Base-by-base conservation (phyloP, 1,140 invertebrate genomes). In the Palaemon carinicauda region DNA sequence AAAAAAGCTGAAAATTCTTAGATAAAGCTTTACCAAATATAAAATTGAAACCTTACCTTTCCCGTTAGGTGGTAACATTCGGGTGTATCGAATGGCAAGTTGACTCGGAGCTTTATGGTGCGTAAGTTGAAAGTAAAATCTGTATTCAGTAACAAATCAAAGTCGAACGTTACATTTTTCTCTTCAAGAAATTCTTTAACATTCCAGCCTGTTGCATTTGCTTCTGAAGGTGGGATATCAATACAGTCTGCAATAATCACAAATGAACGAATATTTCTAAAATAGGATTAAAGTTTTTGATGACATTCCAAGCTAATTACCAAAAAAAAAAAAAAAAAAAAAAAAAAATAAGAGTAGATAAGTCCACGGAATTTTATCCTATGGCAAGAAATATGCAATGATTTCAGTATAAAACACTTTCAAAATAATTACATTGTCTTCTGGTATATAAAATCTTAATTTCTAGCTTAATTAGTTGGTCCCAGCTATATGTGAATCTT, bases 1-100 rank as follows among this genome's bases (percentile, higher is more conserved):
- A 69, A 29, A 69, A 29, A 69, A 29, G n/a, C 21, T 19, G 1
- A n/a, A n/a, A n/a, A n/a, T n/a, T n/a, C 4, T 7, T 12, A 29
- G 29, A n/a, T 27, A 29, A n/a, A 69, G 60, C 14, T 9, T 27
- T 24, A 41, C 15, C 29, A 33, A 75, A 33, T 14, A 24, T 17
- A 10, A 53, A 10, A 1, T n/a, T 0, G 15, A 15, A 41, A 1
- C 52, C 77, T 90, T 80, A 98, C 95, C 93, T 90, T 75, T 88
- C 89, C 33, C 10, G 78, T 87, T 24, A 90, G 84, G 24, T 65
- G n/a, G 79, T 90, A 90, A 65, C 89, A 90, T 29, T 88, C 89
- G 31, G 90, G 88, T 9, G 88, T 83, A 24, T 85, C 75, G n/a
- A 87, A 79, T 9, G 90, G 87, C 52, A 83, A 56, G 21, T 82